Conservation (phyloP, 2,113 vertebrate species). For the Eulemur rufifrons region DNA sequence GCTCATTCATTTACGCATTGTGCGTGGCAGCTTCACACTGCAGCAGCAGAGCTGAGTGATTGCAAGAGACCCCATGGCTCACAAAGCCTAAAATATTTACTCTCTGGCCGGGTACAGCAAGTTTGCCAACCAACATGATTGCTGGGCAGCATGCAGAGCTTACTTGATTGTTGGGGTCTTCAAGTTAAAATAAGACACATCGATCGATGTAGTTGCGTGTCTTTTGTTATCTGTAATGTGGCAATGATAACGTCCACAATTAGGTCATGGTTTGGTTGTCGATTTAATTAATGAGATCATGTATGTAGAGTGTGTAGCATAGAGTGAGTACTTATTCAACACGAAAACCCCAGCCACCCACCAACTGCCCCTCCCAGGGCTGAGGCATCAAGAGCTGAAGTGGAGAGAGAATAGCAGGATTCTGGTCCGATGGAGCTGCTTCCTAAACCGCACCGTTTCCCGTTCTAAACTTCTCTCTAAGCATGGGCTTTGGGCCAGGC, state of each 20-base stretch:
- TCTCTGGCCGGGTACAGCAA: background rate
- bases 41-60: background rate
- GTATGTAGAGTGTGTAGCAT: background rate
- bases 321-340: background rate
- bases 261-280: background rate
- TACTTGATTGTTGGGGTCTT: background rate
- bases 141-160: background rate
- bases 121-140: background rate
- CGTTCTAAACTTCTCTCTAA: background rate
- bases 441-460: background rate
- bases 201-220: background rate
- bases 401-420: no score
- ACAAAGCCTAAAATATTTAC: background rate
- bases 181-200: background rate
- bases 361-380: background rate
- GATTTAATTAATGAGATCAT: background rate
- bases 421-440: background rate
- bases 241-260: background rate
- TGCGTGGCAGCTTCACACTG: background rate
- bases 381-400: background rate
- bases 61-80: accelerated
- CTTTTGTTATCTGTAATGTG: background rate
- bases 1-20: background rate
- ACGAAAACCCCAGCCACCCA: background rate
- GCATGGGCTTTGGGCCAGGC: background rate